phyloP scores from a whole-genome alignment of 2,888 invertebrate species.

The Pyrocoelia pectoralis region DNA sequence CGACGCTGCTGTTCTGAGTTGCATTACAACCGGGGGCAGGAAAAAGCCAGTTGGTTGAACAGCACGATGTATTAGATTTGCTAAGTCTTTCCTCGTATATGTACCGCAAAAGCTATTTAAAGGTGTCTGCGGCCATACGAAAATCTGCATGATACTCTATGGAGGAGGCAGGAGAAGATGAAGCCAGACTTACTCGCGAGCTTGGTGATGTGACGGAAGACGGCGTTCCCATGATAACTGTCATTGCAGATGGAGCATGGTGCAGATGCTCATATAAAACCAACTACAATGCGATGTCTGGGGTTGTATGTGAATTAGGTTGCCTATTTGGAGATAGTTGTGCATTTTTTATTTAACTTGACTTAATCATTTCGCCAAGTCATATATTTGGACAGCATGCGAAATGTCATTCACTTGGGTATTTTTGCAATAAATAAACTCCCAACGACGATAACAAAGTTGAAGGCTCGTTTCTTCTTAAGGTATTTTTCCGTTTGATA shows the following conservation, averaged over 20 bases:
- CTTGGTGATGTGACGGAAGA: neutral
- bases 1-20: neutral
- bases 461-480: too few species aligned
- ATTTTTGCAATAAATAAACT: neutral
- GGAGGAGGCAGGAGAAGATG: neutral
- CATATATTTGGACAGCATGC: neutral
- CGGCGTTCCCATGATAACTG: neutral
- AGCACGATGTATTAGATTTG: neutral
- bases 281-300: neutral
- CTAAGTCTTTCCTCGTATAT: neutral
- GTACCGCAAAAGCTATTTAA: neutral
- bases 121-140: neutral
- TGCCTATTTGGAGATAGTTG: neutral
- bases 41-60: neutral
- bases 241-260: conserved; percentile 2
- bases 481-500: too few species aligned
- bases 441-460: neutral
- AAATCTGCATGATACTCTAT: neutral
- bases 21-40: neutral
- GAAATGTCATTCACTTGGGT: neutral
- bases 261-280: conserved; percentile 13
- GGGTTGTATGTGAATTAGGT: neutral
- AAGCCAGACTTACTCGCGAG: neutral
- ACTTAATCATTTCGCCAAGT: neutral
- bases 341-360: neutral